Base-by-base conservation (phyloP, 2,113 vertebrate species). In the Barnardius zonarius region DNA sequence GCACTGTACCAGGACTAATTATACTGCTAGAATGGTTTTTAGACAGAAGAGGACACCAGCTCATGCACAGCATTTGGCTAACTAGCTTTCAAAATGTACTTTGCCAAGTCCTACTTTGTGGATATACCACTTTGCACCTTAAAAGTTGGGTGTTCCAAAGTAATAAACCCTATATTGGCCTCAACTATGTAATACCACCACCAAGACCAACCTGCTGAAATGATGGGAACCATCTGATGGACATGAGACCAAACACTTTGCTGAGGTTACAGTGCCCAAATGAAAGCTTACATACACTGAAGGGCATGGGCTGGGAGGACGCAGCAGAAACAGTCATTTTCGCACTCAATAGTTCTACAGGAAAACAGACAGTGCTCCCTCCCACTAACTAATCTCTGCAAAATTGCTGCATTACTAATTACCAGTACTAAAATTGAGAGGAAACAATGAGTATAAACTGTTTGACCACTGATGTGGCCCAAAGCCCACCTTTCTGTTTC, bases 401-500 rank as follows among this genome's bases (percentile, higher is more conserved):
- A 86, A 92, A 95, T 8, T 90, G 68, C 51, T 70, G 54, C 43
- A 68, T 83, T 92, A 75, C 62, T 90, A 88, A 95, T 93, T 87
- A 63, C 57, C 67, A 82, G 13, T 33, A 76, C 37, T 84, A 86
- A 88, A 86, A 94, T 24, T 79, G 88, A 93, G 64, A 86, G 68
- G 69, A 91, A 96, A 94, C 83, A 96, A 82, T 54, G 74, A 73
- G 48, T 23, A 66, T 49, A 86, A 95, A 87, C 74, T 49, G 81
- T 89, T 85, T 89, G 94, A 62, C 92, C 93, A 85, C 92, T 87
- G 62, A 51, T 19, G 67, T 63, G 85, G 86, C 77, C 87, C 61
- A 70, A 27, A 95, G 92, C 72, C 92, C 93, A 95, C 95, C 88
- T 89, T 96, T 91, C 77, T 92, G 62, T 72, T 96, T 69, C 39